Evolutionary conservation across 2,797 vertebrate genomes (phyloP), one percentile per base, ranked within the genome.

Genomic region (Prunella strophiata): DNA sequence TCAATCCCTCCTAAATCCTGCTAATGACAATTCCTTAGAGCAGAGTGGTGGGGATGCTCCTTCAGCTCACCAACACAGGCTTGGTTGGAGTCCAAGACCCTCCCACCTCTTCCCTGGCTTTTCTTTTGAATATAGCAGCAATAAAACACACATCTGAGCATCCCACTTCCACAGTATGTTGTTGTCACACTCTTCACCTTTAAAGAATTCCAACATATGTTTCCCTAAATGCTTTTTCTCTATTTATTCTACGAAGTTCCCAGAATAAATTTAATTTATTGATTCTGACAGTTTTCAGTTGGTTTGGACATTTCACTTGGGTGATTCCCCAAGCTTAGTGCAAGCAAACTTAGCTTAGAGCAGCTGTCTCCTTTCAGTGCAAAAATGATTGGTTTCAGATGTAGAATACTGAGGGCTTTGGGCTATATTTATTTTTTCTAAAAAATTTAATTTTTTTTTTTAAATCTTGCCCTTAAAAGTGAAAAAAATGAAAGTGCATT

Each of bases 161-260:
- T 94, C 96, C 93, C 87, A 84, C 95, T 95, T 85, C 93, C 79
- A 89, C 94, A 96, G 91, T 81, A 91, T 96, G 96, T 94, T 94
- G 93, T 94, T 95, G 90, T 94, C 91, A 93, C 85, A 82, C 63
- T 93, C 80, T 82, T 95, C 96, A 96, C 95, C 96, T 96, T 96
- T 79, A 86, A 88, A 84, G 76, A 90, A 94, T 95, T 86, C 80
- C 83, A 84, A 20, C 94, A 94, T 95, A 96, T 95, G 95, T 67
- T 96, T 90, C 85, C 79, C 70, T 81, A 55, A 48, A 18, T 68
- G n/a, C 21, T 76, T 94, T 85, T 54, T 36, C 77, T 91, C 66
- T 78, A 36, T 90, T 93, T 94, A 89, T 76, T 92, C 82, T 63
- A 27, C 4, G 0, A 45, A 92, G 65, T 85, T 94, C 89, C 89